A percentile compares a stretch with the other conserved stretches of the same genome.
phyloP scores from a whole-genome alignment of 2,888 invertebrate genomes.

The Apamea monoglypha region DNA sequence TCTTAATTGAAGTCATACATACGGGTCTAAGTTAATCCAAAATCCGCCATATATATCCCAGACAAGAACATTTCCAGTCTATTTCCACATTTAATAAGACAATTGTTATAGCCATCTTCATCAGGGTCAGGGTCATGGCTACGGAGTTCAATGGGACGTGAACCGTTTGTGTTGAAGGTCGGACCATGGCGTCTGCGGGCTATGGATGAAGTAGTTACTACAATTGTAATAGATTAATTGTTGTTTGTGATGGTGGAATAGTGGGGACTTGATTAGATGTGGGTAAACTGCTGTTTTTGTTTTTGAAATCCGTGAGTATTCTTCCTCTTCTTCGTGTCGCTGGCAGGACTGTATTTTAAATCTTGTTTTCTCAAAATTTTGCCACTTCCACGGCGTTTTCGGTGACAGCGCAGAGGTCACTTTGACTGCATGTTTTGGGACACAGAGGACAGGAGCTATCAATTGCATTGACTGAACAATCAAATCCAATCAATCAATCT shows the following conservation, averaged over 20 bases:
- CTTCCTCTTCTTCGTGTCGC: too few species aligned
- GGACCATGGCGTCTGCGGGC: conserved; percentile 29
- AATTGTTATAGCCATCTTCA: conserved; percentile 27
- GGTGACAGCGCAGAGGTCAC: too few species aligned
- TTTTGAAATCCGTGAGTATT: too few species aligned
- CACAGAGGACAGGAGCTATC: too few species aligned
- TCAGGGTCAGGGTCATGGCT: conserved; percentile 38
- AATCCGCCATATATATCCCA: background rate
- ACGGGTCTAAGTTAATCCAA: background rate
- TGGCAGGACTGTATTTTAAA: too few species aligned
- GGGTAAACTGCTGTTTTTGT: too few species aligned
- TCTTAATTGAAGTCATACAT: background rate
- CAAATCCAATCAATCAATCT: too few species aligned
- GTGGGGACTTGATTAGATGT: background rate
- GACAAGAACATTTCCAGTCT: conserved; percentile 28
- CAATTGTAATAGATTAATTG: conserved; percentile 43
- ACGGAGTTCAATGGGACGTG: conserved; percentile 51
- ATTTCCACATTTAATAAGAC: conserved; percentile 48
- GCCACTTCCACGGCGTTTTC: too few species aligned
- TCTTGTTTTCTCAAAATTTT: too few species aligned
- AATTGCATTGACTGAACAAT: too few species aligned
- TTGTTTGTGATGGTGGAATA: conserved; percentile 22
- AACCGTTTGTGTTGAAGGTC: conserved; percentile 50
- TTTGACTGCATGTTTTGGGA: too few species aligned
- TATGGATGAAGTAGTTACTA: conserved; percentile 37